Evolutionary conservation across 2,888 invertebrate genomes (phyloP).

Genomic region (Macroteleia sp.): DNA sequence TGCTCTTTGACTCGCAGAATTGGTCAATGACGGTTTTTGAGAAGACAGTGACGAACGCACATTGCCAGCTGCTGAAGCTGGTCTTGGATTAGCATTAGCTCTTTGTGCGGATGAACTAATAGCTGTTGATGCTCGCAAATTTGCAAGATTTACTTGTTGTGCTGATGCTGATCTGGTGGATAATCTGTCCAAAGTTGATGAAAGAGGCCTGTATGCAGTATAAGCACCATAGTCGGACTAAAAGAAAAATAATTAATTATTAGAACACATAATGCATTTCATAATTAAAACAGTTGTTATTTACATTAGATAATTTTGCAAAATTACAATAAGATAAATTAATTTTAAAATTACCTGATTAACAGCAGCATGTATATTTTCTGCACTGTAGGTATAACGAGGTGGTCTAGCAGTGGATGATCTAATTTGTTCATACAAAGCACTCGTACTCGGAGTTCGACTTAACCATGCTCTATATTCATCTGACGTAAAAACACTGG

Average conservation of each 20-base stretch:
- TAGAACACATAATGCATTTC: too few species aligned
- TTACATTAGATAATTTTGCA: too few species aligned
- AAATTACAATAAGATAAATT: too few species aligned
- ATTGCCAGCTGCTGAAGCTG: conserved; percentile 80
- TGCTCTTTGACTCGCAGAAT: conserved; percentile 82
- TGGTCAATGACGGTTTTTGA: conserved; percentile 75
- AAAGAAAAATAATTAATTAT: too few species aligned
- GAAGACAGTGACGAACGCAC: conserved; percentile 76
- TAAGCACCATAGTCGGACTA: conserved; percentile 83
- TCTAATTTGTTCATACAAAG: conserved; percentile 95
- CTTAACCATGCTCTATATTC: conserved; percentile 97
- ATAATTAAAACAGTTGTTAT: too few species aligned
- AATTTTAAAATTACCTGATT: conserved; percentile 90
- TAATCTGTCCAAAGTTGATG: conserved; percentile 88
- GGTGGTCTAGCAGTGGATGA: conserved; percentile 91
- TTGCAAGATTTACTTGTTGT: conserved; percentile 83
- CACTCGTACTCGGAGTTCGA: conserved; percentile 94
- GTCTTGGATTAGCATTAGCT: conserved; percentile 75
- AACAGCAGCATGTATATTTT: conserved; percentile 93
- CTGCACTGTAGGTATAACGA: conserved; percentile 94
- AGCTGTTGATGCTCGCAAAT: conserved; percentile 81
- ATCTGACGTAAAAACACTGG: conserved; percentile 92
- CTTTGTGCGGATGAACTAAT: conserved; percentile 81
- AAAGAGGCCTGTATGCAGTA: conserved; percentile 88
- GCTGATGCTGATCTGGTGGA: conserved; percentile 89